These are phyloP conservation scores for Pantherophis guttatus DNA, from an alignment of 2,113 vertebrate genomes.

Conservation along the genomic window DNA sequence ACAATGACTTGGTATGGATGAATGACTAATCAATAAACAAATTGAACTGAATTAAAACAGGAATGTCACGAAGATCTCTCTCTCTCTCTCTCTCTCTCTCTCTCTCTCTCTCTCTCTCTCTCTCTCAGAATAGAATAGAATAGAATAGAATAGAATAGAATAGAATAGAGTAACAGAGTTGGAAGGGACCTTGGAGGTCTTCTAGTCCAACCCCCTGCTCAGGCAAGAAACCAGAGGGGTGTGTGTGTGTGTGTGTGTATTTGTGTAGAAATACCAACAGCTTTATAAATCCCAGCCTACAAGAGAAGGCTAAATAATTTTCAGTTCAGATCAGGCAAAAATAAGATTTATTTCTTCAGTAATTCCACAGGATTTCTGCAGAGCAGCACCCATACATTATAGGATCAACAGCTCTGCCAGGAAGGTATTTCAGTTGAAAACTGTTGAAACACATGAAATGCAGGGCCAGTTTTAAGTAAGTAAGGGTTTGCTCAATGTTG, in stretches of 20 bases:
- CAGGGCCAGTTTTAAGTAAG: background rate
- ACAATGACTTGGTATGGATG: background rate
- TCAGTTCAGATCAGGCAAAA: background rate
- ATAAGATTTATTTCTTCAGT: background rate
- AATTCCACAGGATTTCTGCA: slow-evolving; percentile 5
- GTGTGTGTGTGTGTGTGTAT: background rate
- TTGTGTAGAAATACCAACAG: no score
- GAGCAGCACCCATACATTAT: background rate
- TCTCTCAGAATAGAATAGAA: no score
- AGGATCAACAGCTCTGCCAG: background rate
- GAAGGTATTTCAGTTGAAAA: background rate
- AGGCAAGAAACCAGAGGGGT: background rate
- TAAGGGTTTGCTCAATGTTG: background rate
- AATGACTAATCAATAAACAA: background rate
- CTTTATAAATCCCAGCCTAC: background rate
- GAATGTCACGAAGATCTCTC: background rate
- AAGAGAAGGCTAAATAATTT: slow-evolving; percentile 13
- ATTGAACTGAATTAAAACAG: background rate
- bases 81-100: no score
- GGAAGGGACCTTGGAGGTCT: no score
- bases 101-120: fast-evolving
- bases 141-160: no score
- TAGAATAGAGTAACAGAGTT: no score
- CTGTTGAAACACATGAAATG: background rate
- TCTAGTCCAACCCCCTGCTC: no score